phyloP scores from a whole-genome alignment of 1,140 invertebrate genomes.

The Bombus confusus region DNA sequence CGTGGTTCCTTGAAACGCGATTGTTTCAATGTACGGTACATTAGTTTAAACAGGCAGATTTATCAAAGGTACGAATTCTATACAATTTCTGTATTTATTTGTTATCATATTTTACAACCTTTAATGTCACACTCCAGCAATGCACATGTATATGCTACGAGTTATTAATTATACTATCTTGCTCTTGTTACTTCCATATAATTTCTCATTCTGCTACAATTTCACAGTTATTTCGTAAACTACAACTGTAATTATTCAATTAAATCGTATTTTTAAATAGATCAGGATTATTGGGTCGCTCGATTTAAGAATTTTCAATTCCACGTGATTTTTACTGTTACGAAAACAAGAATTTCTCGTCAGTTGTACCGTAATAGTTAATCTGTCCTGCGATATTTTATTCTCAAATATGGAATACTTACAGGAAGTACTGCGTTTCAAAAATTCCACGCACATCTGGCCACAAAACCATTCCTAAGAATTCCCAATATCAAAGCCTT shows the following conservation, averaged over 20 bases:
- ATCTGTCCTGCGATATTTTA: too few species aligned
- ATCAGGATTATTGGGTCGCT: too few species aligned
- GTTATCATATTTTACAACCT: background rate
- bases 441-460: background rate
- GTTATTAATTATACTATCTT: background rate
- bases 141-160: background rate
- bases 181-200: background rate
- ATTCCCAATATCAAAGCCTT: too few species aligned
- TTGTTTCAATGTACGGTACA: too few species aligned
- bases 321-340: too few species aligned
- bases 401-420: too few species aligned
- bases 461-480: too few species aligned
- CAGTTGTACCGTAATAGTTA: too few species aligned
- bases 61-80: background rate
- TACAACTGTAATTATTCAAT: background rate
- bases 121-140: background rate
- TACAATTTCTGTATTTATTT: background rate
- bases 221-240: background rate
- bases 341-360: too few species aligned
- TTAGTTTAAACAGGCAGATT: background rate
- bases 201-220: background rate
- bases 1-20: fast-evolving
- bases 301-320: too few species aligned
- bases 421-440: too few species aligned
- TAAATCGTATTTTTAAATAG: background rate